Percentiles rank a stretch among this genome's conserved stretches.
phyloP scores from a whole-genome alignment of 64 coral and sea anemone genomes.

The Stichodactyla mertensii region DNA sequence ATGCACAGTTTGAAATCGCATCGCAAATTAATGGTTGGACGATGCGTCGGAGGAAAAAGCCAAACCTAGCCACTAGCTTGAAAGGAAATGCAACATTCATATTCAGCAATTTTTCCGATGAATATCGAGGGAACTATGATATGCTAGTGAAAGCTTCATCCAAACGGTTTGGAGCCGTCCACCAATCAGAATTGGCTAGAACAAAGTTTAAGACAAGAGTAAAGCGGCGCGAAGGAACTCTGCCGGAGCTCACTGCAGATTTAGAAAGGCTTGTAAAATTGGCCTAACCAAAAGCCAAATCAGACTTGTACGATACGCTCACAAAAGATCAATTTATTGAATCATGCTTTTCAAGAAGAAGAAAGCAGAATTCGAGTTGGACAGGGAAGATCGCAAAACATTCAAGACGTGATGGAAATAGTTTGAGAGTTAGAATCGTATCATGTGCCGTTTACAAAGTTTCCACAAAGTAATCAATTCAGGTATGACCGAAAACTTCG shows the following conservation, averaged over 20 bases:
- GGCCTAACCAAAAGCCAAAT: conserved; percentile 21
- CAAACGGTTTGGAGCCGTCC: too few species aligned
- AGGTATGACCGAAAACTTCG: too few species aligned
- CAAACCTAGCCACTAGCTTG: conserved; percentile 21
- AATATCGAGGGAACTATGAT: conserved; percentile 2
- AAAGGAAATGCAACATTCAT: conserved; percentile 26
- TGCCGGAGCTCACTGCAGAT: neutral
- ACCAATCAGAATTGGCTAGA: too few species aligned
- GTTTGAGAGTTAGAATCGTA: too few species aligned
- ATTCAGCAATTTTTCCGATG: conserved; percentile 26
- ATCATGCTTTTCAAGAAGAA: conserved; percentile 47
- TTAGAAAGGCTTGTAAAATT: conserved; percentile 18
- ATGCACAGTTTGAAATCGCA: too few species aligned
- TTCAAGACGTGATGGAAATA: too few species aligned
- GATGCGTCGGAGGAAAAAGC: neutral
- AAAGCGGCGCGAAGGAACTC: neutral
- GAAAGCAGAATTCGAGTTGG: conserved; percentile 32
- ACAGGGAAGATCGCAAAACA: conserved; percentile 19
- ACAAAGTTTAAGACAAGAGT: too few species aligned
- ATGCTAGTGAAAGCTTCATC: neutral
- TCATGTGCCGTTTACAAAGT: too few species aligned
- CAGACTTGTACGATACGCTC: conserved; percentile 9
- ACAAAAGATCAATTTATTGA: conserved; percentile 48
- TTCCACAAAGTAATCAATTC: too few species aligned
- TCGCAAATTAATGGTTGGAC: too few species aligned